These are phyloP conservation scores for Teleogryllus oceanicus DNA, from an alignment of 2,888 invertebrate genomes.

Conservation along the genomic window DNA sequence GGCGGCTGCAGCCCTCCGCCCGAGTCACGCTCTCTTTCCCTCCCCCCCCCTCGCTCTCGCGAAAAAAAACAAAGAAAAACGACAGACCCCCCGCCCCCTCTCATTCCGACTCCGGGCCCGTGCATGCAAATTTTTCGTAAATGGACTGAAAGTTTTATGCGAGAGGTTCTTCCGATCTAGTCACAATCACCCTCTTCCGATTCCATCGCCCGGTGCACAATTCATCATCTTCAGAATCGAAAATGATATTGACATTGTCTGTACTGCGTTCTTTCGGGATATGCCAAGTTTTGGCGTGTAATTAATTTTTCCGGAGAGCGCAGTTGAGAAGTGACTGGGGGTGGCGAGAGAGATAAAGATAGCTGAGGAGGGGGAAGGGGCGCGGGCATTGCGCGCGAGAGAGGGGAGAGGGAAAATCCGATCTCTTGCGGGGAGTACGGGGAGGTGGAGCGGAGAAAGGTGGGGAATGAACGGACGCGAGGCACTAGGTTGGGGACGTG, in stretches of 20 bases:
- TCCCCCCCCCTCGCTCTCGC: too few species aligned
- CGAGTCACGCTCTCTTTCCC: too few species aligned
- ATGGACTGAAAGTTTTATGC: not conserved
- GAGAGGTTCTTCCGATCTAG: too few species aligned
- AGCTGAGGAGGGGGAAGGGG: not conserved
- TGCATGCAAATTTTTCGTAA: not conserved
- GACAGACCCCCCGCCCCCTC: too few species aligned
- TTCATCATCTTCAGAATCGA: not conserved
- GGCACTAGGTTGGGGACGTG: too few species aligned
- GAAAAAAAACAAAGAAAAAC: too few species aligned
- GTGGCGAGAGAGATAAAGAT: not conserved
- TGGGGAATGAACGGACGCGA: too few species aligned
- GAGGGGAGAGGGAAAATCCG: not conserved
- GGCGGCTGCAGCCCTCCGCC: too few species aligned
- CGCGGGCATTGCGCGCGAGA: not conserved
- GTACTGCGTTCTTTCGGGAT: not conserved
- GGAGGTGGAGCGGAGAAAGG: too few species aligned
- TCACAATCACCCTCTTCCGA: not conserved
- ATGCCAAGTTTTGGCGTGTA: not conserved
- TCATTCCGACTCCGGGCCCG: too few species aligned
- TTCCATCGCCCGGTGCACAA: not conserved
- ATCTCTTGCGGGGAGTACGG: not conserved
- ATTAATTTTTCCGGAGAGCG: not conserved
- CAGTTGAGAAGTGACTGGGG: not conserved
- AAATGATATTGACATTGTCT: slow-evolving; percentile 18